phyloP scores from a whole-genome alignment of 2,888 invertebrate genomes.

The Abrostola tripartita region DNA sequence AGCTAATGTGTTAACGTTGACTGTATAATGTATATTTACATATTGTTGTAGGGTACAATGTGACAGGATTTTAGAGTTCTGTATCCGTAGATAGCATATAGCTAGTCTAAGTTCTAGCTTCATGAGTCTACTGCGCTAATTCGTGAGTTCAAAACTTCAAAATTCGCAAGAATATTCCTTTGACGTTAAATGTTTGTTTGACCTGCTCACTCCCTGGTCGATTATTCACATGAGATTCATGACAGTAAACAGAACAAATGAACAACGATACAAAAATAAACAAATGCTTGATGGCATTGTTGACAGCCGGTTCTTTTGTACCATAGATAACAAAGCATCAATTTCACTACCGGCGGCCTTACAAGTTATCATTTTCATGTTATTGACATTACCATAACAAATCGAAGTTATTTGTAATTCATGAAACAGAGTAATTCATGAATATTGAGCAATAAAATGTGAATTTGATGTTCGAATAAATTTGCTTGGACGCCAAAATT shows the following conservation, averaged over 20 bases:
- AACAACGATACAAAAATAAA: too few relatives aligned
- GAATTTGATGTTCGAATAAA: conserved; percentile 25
- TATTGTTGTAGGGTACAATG: conserved; percentile 10
- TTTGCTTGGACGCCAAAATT: conserved; percentile 20
- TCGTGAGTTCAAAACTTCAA: too few relatives aligned
- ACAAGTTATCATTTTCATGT: conserved; percentile 36
- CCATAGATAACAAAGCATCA: conserved; percentile 20
- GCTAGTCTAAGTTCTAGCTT: too few relatives aligned
- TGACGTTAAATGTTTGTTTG: too few relatives aligned
- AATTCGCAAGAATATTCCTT: too few relatives aligned
- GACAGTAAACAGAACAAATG: too few relatives aligned
- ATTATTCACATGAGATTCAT: too few relatives aligned
- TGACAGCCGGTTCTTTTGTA: conserved; percentile 16
- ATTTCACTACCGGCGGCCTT: conserved; percentile 24
- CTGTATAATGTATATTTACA: conserved; percentile 14
- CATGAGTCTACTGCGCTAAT: too few relatives aligned
- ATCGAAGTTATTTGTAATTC: conserved; percentile 44
- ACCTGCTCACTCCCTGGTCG: too few relatives aligned
- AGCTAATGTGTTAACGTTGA: conserved; percentile 15
- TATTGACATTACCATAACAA: conserved; percentile 47
- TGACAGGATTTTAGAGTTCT: conserved; percentile 15
- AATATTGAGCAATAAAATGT: conserved; percentile 35
- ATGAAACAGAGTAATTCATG: conserved; percentile 44
- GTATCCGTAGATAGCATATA: background rate
- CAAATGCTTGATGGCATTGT: background rate